Percentiles rank a stretch among this genome's conserved stretches.
Conservation (phyloP, 1,140 invertebrate species). For the Neodiprion pinetum region DNA sequence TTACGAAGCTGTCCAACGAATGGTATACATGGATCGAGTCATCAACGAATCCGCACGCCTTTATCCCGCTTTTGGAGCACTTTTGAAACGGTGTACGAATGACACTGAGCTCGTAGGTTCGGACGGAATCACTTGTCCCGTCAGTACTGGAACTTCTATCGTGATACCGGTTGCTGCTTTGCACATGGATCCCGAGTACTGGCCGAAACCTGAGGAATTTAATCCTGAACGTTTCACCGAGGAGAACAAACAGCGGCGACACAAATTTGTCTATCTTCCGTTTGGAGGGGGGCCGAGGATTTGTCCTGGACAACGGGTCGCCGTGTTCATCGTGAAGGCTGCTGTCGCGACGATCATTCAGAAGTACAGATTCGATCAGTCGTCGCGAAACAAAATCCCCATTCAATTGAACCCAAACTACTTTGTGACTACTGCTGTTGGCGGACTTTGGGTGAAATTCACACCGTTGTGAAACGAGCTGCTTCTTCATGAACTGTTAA, state of each 20-base stretch:
- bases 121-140: constrained; percentile 28
- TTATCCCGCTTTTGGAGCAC: constrained; percentile 40
- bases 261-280: constrained; percentile 60
- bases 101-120: constrained; percentile 39
- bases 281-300: constrained; percentile 68
- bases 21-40: constrained; percentile 66
- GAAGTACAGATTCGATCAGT: constrained; percentile 41
- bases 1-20: constrained; percentile 65
- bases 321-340: constrained; percentile 59
- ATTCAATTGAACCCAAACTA: constrained; percentile 27
- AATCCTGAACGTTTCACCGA: constrained; percentile 71
- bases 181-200: constrained; percentile 63
- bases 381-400: constrained; percentile 33
- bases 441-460: constrained; percentile 29
- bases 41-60: constrained; percentile 57
- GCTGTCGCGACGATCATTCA: constrained; percentile 52
- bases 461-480: too few relatives aligned
- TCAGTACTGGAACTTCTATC: constrained; percentile 42
- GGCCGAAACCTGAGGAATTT: constrained; percentile 68
- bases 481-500: too few relatives aligned
- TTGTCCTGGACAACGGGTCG: constrained; percentile 64
- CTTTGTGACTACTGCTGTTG: constrained; percentile 9
- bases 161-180: constrained; percentile 49
- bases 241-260: constrained; percentile 44
- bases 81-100: constrained; percentile 45